Evolutionary conservation across 1,140 invertebrate genomes (phyloP).

Genomic region (Papilio polyxenes): DNA sequence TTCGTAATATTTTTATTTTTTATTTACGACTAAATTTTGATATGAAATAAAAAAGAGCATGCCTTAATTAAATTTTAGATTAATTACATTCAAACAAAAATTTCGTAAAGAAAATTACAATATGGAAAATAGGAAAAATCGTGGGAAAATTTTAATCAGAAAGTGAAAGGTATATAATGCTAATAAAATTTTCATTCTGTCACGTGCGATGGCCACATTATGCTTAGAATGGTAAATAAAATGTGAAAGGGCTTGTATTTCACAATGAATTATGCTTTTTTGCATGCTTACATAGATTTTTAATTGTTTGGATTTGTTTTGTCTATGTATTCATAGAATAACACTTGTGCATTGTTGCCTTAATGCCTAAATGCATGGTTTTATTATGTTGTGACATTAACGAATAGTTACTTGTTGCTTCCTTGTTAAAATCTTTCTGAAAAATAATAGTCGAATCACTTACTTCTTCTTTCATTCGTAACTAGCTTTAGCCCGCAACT

Average conservation of each 20-base stretch:
- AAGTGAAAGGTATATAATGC: constrained; percentile 33
- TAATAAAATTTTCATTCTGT: constrained; percentile 23
- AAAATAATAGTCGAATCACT: too few relatives aligned
- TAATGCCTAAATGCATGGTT: too few relatives aligned
- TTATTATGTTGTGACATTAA: too few relatives aligned
- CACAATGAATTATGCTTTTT: not conserved
- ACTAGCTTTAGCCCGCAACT: too few relatives aligned
- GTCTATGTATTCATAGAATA: too few relatives aligned
- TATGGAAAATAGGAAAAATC: constrained; percentile 14
- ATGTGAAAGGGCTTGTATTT: constrained; percentile 31
- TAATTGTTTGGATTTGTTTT: not conserved
- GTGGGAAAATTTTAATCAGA: constrained; percentile 5
- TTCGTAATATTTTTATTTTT: too few relatives aligned
- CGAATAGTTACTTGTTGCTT: too few relatives aligned
- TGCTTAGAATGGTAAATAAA: constrained; percentile 19
- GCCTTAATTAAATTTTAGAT: not conserved
- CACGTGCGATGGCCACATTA: constrained; percentile 14
- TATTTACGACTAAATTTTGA: too few relatives aligned
- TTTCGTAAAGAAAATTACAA: not conserved
- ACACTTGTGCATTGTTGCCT: too few relatives aligned
- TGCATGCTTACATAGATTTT: not conserved
- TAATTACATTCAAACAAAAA: not conserved
- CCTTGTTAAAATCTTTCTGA: too few relatives aligned
- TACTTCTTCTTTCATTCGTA: too few relatives aligned
- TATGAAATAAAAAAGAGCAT: not conserved